Evolutionary conservation across 2,888 invertebrate species (phyloP), one percentile per base, ranked within the genome.

Genomic region (Xestia ashworthii): DNA sequence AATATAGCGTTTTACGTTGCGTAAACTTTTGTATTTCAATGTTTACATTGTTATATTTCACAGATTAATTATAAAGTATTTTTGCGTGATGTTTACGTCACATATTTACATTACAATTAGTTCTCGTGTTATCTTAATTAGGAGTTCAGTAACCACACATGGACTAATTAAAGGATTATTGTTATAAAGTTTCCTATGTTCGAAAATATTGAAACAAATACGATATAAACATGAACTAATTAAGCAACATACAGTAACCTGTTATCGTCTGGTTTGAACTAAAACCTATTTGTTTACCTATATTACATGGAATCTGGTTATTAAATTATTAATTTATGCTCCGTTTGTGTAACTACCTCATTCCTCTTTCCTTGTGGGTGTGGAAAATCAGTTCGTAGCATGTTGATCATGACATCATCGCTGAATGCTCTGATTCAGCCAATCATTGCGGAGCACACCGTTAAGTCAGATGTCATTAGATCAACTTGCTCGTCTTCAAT

Each of bases 391-490:
- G 74, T 81, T 85, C 72, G 73, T 70, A 74, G 71, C 77, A 74
- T 77, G 73, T 74, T 76, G 65, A 76, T 76, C 75, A 89, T 94
- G 93, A 94, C 90, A 92, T 94, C 94, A 94, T 89, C 87, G 76
- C 85, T 89, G 83, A 89, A 81, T 83, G 90, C 89, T 90, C 90
- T 92, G 92, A 92, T 91, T 93, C 90, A 91, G 88, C 66, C 80
- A 84, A 84, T 90, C 87, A 90, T 88, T 89, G 82, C 76, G 74
- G 82, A 81, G 86, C 82, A 76, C 78, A 84, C 70, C 83, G 86
- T 85, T 84, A 86, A 83, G 86, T 86, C 86, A 89, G 84, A 88
- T 87, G 88, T 91, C 89, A 91, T 83, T 89, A 87, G 89, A 87
- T 84, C 90, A 87, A 87, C 73, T 80, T 78, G 73, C 69, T 82